Percentiles rank a stretch among this genome's conserved stretches.
phyloP scores from a whole-genome alignment of 2,113 vertebrate genomes.

The Microtus richardsoni region DNA sequence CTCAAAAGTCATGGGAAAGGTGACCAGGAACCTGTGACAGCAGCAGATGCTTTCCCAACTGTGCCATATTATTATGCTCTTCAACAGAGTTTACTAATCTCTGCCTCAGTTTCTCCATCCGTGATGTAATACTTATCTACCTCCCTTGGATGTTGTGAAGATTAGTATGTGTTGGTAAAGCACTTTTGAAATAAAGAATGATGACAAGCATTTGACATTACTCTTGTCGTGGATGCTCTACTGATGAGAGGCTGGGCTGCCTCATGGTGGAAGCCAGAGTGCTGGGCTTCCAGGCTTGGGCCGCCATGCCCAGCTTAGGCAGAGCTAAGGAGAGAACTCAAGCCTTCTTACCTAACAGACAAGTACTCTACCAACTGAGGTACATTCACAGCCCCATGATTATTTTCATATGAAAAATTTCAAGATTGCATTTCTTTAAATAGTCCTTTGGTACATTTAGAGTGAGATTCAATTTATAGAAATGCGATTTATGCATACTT shows the following conservation, averaged over 20 bases:
- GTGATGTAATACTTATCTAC: constrained; percentile 81
- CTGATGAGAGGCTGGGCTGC: background rate
- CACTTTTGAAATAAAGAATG: constrained; percentile 80
- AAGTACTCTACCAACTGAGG: background rate
- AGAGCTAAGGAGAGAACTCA: background rate
- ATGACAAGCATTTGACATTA: constrained; percentile 68
- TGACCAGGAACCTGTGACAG: background rate
- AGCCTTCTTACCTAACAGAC: background rate
- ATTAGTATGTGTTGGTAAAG: constrained; percentile 75
- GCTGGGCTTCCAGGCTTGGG: background rate
- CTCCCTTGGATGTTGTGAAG: constrained; percentile 79
- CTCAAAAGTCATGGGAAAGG: constrained; percentile 29
- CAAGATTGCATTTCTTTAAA: constrained; percentile 56
- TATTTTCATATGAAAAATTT: constrained; percentile 54
- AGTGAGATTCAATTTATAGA: constrained; percentile 58
- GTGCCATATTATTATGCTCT: constrained; percentile 53
- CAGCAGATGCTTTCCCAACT: constrained; percentile 23
- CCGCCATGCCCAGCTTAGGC: background rate
- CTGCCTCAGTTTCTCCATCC: constrained; percentile 76
- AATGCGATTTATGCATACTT: constrained; percentile 55
- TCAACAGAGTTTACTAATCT: constrained; percentile 47
- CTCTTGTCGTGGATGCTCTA: constrained; percentile 46
- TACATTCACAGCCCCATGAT: background rate
- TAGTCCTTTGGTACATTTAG: constrained; percentile 42
- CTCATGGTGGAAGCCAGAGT: background rate